Conservation (phyloP, 2,797 vertebrate species). For the Salarias fasciatus region DNA sequence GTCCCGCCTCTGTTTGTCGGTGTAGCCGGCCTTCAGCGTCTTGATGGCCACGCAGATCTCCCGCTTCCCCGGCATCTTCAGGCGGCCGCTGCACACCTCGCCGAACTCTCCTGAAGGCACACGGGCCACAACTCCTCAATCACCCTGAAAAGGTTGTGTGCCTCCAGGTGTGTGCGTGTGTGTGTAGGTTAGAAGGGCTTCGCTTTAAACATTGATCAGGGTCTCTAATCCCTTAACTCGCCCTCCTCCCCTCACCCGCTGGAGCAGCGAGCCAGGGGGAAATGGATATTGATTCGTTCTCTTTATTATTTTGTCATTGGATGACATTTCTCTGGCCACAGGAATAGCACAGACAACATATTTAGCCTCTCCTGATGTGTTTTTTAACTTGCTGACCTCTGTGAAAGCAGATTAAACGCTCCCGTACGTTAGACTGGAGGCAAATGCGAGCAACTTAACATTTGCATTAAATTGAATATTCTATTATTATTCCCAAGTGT, state of each 20-base stretch:
- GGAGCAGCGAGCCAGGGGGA: constrained; percentile 69
- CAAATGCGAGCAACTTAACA: too few relatives aligned
- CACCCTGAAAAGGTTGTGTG: not conserved
- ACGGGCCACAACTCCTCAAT: not conserved
- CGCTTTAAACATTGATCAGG: constrained; percentile 73
- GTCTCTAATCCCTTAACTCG: constrained; percentile 59
- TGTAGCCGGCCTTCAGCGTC: constrained; percentile 97
- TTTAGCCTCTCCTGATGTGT: constrained; percentile 38
- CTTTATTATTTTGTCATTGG: constrained; percentile 82
- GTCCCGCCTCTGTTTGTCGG: constrained; percentile 96
- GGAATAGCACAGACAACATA: constrained; percentile 55
- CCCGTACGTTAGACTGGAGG: too few relatives aligned
- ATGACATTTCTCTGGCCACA: constrained; percentile 69
- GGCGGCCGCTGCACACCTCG: constrained; percentile 96
- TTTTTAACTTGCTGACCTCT: constrained; percentile 30
- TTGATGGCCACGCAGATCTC: constrained; percentile 99
- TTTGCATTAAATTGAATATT: too few relatives aligned
- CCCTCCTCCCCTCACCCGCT: constrained; percentile 48
- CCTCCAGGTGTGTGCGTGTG: constrained; percentile 34
- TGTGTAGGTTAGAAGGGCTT: constrained; percentile 46
- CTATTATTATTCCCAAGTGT: too few relatives aligned
- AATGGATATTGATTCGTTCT: constrained; percentile 79
- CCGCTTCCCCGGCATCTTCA: constrained; percentile 95
- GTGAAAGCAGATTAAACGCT: too few relatives aligned
- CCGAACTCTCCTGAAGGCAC: constrained; percentile 90